Percentiles rank a stretch among this genome's conserved stretches.
Conservation (phyloP, 2,888 invertebrate genomes). For the Eudemis profundana region DNA sequence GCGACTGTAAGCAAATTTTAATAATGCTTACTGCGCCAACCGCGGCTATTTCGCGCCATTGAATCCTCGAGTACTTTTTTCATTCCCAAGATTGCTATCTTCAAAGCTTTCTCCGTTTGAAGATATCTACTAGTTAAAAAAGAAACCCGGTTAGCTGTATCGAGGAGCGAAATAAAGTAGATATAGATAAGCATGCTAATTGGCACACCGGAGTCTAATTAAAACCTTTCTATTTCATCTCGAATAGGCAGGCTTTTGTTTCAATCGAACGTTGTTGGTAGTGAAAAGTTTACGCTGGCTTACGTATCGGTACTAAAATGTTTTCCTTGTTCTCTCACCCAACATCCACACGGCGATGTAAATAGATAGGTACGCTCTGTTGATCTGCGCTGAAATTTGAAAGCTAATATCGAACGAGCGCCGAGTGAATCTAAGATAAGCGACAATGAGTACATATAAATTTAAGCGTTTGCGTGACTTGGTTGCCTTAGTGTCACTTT, state of each 20-base stretch:
- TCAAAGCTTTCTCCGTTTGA: conserved; percentile 46
- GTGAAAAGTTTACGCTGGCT: conserved; percentile 55
- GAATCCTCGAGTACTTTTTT: conserved; percentile 70
- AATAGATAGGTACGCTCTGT: conserved; percentile 49
- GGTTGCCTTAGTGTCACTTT: conserved; percentile 45
- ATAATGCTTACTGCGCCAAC: conserved; percentile 73
- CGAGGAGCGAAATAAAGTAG: conserved; percentile 45
- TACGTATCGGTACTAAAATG: conserved; percentile 56
- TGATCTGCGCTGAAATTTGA: conserved; percentile 54
- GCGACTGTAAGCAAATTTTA: conserved; percentile 75
- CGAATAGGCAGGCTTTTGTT: conserved; percentile 20
- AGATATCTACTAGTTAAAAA: conserved; percentile 44
- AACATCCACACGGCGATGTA: conserved; percentile 49
- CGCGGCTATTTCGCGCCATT: conserved; percentile 71
- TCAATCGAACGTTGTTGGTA: conserved; percentile 36
- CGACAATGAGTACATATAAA: conserved; percentile 55
- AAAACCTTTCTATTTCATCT: conserved; percentile 12
- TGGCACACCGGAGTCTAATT: conserved; percentile 24
- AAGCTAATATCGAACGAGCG: conserved; percentile 56
- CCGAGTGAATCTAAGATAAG: conserved; percentile 53
- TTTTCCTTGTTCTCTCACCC: conserved; percentile 59
- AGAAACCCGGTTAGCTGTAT: conserved; percentile 52
- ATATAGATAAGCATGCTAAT: conserved; percentile 24
- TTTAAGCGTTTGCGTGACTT: conserved; percentile 60
- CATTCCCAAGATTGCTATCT: conserved; percentile 47